phyloP scores from a whole-genome alignment of 2,113 vertebrate species.

The Clarias macrocephalus region DNA sequence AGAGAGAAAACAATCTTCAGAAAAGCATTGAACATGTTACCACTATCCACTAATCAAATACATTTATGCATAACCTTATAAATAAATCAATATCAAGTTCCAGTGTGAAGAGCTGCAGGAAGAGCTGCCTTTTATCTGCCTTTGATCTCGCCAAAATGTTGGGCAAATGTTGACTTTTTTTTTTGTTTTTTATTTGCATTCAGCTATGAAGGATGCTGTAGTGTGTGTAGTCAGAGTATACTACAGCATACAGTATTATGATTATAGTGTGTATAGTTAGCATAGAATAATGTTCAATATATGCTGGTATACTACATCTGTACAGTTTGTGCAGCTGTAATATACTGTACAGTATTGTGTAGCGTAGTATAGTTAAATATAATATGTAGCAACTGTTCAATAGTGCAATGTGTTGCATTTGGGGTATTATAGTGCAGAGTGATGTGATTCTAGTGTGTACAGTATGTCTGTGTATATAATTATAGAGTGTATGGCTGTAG shows the following conservation, averaged over 20 bases:
- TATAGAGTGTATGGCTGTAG: no score
- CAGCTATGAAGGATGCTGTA: background rate
- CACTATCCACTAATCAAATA: conserved; percentile 1
- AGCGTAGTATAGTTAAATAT: background rate
- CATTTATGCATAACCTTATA: conserved; percentile 7
- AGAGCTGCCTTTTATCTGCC: background rate
- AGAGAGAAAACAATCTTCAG: background rate
- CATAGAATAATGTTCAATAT: background rate
- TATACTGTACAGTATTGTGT: background rate
- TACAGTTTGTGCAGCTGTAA: background rate
- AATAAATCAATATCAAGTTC: conserved; percentile 23
- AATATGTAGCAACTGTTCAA: no score
- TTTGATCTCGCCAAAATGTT: background rate
- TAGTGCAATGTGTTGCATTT: background rate
- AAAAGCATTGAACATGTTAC: conserved; percentile 5
- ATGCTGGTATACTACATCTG: background rate
- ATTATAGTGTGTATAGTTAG: background rate
- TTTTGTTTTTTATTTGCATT: background rate
- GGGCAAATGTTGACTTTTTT: background rate
- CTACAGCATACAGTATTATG: background rate
- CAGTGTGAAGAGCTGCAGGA: conserved; percentile 2
- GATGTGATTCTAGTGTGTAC: background rate
- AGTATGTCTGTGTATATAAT: background rate
- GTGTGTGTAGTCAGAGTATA: background rate
- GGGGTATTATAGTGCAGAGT: background rate